Evolutionary conservation across 2,888 invertebrate genomes (phyloP), one percentile per base, ranked within the genome.

Genomic region (Protodeltote pygarga): DNA sequence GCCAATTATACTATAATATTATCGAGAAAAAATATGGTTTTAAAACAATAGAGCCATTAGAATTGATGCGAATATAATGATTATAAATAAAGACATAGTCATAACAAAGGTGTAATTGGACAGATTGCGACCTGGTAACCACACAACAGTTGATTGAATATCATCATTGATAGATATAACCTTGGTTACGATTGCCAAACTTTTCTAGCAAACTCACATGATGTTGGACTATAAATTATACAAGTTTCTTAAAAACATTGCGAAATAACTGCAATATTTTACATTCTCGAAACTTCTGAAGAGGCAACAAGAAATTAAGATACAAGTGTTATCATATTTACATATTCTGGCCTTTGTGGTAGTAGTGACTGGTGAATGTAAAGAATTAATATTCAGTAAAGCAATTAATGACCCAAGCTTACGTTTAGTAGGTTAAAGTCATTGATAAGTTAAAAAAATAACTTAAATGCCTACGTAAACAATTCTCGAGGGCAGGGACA

Each of bases 11-110:
- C 32, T 23, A 17, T 24, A 32, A 14, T 29, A 10, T 34, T 25
- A 9, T 34, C 23, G 17, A 31, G 25, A 17, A 47, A 21, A 54
- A 34, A 41, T 17, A 31, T 29, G 15, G 25, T 20, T 34, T 23
- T 8, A 61, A 15, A 62, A 41, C 62, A 58, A 61, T 62, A 48
- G 41, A 31, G 19, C 19, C 13, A 48, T 61, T 61, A 34, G 9
- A 37, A 41, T 23, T 27, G 25, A 61, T 29, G 37, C 16, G 20
- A 35, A 16, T 38, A 17, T 31, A 29, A 53, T 54, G 17, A 44
- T 49, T 39, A 44, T 33, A 33, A 50, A 54, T 39, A 54, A 54
- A 62, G 50, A 50, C 25, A 41, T 15, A 62, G 13, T 35, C 27
- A 40, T 44, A 29, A 24, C 38, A 28, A 31, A 29, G 8, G 40